These are phyloP conservation scores for Gulo gulo DNA, from an alignment of 2,113 vertebrate species.

Conservation along the genomic window DNA sequence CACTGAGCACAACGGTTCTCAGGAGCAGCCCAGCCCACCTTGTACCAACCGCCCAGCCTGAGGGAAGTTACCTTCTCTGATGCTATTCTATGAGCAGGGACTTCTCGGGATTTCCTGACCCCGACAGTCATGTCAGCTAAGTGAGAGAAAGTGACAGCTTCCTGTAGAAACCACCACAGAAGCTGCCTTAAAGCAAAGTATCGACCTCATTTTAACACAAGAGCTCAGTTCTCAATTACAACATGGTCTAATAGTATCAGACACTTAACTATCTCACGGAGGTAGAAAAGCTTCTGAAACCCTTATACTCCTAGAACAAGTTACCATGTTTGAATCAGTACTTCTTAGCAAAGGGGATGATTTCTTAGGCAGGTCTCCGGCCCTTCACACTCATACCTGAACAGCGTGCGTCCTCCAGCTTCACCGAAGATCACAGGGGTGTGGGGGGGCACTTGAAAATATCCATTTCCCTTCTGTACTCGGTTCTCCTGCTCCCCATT, in stretches of 20 bases:
- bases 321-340: neutral
- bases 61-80: neutral
- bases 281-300: neutral
- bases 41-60: neutral
- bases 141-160: neutral
- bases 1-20: rapidly evolving
- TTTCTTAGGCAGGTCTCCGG: neutral
- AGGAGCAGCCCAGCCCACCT: neutral
- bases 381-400: conserved; percentile 86
- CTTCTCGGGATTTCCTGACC: neutral
- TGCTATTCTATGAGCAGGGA: neutral
- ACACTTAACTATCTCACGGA: neutral
- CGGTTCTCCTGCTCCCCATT: conserved; percentile 96
- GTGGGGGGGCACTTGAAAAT: conserved; percentile 99
- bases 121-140: neutral
- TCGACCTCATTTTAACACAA: neutral
- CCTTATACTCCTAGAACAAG: neutral
- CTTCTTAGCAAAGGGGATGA: neutral
- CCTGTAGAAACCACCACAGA: neutral
- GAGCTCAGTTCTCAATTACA: neutral
- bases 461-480: conserved; percentile 98
- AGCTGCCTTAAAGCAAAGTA: neutral
- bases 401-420: conserved; percentile 96
- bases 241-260: neutral
- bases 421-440: conserved; percentile 99